Percentiles rank a stretch among this genome's conserved stretches.
phyloP scores from a whole-genome alignment of 2,797 vertebrate species.

The Intellagama lesueurii region DNA sequence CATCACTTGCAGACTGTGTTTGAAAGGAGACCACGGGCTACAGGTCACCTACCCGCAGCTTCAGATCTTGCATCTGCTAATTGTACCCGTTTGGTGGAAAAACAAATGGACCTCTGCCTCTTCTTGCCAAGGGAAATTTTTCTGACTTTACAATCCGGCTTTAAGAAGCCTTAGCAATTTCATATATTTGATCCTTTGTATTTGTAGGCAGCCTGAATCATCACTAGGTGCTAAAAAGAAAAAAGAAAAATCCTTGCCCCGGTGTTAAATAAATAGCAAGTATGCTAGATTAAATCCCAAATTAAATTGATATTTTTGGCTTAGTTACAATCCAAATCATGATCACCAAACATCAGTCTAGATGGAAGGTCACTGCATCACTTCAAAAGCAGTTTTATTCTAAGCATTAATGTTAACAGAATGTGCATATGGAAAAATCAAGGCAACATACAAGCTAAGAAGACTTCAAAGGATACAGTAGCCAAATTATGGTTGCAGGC shows the following conservation, averaged over 20 bases:
- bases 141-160: slow-evolving; percentile 51
- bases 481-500: no score
- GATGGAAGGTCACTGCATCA: no score
- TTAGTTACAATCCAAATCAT: background rate
- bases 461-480: no score
- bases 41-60: background rate
- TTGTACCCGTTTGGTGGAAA: slow-evolving; percentile 35
- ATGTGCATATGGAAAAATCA: background rate
- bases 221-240: background rate
- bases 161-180: background rate
- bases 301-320: background rate
- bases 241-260: background rate
- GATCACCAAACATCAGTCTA: background rate
- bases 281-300: background rate
- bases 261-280: background rate
- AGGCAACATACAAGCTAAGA: background rate
- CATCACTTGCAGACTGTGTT: background rate
- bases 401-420: background rate
- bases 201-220: background rate
- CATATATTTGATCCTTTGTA: background rate
- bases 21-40: background rate
- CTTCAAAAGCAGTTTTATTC: background rate
- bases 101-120: background rate
- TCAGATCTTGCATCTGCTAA: background rate
- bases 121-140: slow-evolving; percentile 27